Conservation (phyloP, 1,140 invertebrate genomes). For the Drosophila orosa region DNA sequence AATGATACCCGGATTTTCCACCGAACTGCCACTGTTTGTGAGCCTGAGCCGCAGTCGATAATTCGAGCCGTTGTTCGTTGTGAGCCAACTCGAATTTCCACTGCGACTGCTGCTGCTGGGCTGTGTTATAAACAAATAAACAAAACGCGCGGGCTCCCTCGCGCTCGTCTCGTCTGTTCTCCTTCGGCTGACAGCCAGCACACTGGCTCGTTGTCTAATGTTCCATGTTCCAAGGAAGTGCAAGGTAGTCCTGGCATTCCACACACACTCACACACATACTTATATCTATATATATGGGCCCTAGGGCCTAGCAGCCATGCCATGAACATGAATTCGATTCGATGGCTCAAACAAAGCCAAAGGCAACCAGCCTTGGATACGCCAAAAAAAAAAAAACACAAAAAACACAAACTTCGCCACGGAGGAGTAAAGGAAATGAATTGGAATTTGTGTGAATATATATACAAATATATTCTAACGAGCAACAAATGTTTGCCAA, state of each 20-base stretch:
- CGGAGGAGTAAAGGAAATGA: constrained; percentile 8
- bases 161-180: constrained; percentile 1
- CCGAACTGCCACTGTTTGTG: constrained; percentile 16
- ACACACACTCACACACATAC: constrained; percentile 38
- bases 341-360: constrained; percentile 56
- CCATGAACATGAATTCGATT: constrained; percentile 65
- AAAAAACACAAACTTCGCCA: constrained; percentile 2
- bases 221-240: constrained; percentile 41
- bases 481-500: constrained; percentile 51
- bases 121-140: constrained; percentile 70
- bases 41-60: constrained; percentile 50
- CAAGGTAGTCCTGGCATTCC: constrained; percentile 59
- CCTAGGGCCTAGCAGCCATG: constrained; percentile 14
- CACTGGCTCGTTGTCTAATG: constrained; percentile 47
- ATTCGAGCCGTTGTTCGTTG: constrained; percentile 38
- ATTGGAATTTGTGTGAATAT: constrained; percentile 12
- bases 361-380: constrained; percentile 64
- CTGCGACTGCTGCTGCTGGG: constrained; percentile 48
- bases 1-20: constrained; percentile 33
- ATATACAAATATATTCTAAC: constrained; percentile 16
- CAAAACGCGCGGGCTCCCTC: constrained; percentile 36
- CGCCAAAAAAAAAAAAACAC: constrained; percentile 28
- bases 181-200: constrained; percentile 9
- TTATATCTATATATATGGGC: constrained; percentile 1
- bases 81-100: constrained; percentile 56